Base-by-base conservation (phyloP, 1,140 invertebrate genomes). In the Geopemphigus sp. region DNA sequence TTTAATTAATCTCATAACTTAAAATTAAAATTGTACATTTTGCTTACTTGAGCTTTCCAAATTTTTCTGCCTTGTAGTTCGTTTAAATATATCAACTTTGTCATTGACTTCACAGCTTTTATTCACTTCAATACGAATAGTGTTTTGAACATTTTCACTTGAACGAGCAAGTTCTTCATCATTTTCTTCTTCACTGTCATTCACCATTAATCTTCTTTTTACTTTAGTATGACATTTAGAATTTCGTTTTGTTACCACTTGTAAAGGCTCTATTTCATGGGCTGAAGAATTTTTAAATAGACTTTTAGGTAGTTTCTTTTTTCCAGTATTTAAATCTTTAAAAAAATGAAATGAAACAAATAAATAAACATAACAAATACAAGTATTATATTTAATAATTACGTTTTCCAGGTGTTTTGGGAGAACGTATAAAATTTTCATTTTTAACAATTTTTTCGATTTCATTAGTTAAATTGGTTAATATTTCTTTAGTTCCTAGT, bases 1-100 rank as follows among this genome's bases (percentile, higher is more conserved):
- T 50, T 50, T 50, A 12, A 50, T 50, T 1, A 12, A 50, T 50
- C 12, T n/a, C 1, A 32, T 32, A 80, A 83, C 86, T 86, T 85
- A 82, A 22, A 8, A 74, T 29, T 81, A 50, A 66, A n/a, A n/a
- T 4, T 12, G 11, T 24, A 45, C 1, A 14, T 19, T 26, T 70
- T 29, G 50, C 2, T 70, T 70, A 47, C 14, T 17, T 22, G 39
- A 45, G 26, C 29, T 22, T 5, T 19, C 32, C 12, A 22, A 66
- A 19, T 29, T 54, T 14, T 32, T 73, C 14, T 12, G 53, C 39
- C n/a, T 32, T 39, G 26, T 57, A 26, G 22, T 24, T 57, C 24
- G 54, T 22, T 39, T 74, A 24, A 45, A 39, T n/a, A 74, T 4
- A 32, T 39, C 29, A 22, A 57, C 19, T 54, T 45, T 39, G 14